phyloP scores from a whole-genome alignment of 30 jellyfish, hydroid and myxozoan genomes.

The Calvadosia cruxmelitensis region DNA sequence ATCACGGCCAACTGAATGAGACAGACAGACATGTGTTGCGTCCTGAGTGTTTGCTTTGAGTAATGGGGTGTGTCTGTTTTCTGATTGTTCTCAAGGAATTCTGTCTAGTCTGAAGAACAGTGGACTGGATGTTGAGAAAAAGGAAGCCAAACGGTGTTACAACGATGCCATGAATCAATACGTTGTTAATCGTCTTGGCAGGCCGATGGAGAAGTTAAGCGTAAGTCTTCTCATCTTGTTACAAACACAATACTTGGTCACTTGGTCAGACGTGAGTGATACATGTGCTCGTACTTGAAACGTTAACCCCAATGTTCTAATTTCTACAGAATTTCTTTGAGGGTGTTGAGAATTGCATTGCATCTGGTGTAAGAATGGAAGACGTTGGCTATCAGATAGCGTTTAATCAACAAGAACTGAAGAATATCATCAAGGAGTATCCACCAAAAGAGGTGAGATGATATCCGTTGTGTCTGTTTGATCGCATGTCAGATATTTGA shows the following conservation, averaged over 20 bases:
- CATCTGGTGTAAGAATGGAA: conserved; percentile 84
- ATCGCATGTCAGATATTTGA: not conserved
- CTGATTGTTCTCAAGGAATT: conserved; percentile 24
- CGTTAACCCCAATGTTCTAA: not conserved
- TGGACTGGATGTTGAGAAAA: conserved; percentile 65
- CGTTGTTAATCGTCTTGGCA: conserved; percentile 63
- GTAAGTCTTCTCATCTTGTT: too few relatives aligned
- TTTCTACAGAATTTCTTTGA: conserved; percentile 66
- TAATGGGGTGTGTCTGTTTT: too few relatives aligned
- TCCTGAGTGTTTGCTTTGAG: too few relatives aligned
- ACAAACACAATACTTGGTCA: not conserved
- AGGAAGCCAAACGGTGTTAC: conserved; percentile 62
- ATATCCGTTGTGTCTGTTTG: not conserved
- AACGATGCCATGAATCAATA: conserved; percentile 76
- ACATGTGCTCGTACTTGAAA: not conserved
- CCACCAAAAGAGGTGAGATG: conserved; percentile 82
- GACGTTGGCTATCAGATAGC: conserved; percentile 94
- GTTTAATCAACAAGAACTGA: conserved; percentile 80
- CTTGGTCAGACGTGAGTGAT: not conserved
- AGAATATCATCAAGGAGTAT: conserved; percentile 67
- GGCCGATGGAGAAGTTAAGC: conserved; percentile 78
- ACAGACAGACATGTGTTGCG: too few relatives aligned
- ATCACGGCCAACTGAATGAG: too few relatives aligned
- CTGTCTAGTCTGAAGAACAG: conserved; percentile 67
- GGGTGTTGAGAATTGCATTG: conserved; percentile 89